These are phyloP conservation scores for Sitta carolinensis DNA, from an alignment of 2,797 vertebrate genomes.

Conservation along the genomic window DNA sequence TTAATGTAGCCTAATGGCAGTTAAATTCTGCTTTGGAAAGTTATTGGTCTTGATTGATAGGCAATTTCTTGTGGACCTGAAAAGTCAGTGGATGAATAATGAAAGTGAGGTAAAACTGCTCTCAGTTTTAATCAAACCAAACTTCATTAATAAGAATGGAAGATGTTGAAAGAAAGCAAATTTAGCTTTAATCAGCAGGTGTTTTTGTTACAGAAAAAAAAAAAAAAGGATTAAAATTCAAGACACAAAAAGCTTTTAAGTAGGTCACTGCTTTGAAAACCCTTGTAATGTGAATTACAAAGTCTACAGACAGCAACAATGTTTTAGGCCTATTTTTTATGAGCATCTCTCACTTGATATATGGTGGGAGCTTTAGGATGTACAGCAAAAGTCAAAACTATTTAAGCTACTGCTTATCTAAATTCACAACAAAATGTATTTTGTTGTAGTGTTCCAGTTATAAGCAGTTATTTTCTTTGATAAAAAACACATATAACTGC, in stretches of 20 bases:
- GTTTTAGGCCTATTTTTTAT: not conserved
- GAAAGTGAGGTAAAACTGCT: not conserved
- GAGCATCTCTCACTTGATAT: not conserved
- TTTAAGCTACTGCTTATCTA: not conserved
- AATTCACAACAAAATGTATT: not conserved
- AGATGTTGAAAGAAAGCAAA: not conserved
- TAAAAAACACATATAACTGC: not conserved
- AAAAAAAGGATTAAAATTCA: not conserved
- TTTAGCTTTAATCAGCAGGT: not conserved
- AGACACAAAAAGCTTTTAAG: not conserved
- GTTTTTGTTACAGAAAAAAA: not conserved
- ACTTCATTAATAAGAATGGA: not conserved
- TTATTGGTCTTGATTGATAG: not conserved
- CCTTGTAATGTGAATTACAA: not conserved
- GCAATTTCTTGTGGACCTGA: not conserved
- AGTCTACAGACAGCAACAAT: not conserved
- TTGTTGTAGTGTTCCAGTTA: not conserved
- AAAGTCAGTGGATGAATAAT: not conserved
- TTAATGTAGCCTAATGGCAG: not conserved
- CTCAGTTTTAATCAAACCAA: not conserved
- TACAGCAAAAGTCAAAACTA: not conserved
- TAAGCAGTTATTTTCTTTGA: not conserved
- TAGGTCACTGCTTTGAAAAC: not conserved
- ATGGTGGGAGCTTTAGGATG: not conserved
- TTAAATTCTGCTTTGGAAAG: not conserved